These are phyloP conservation scores for Ia io DNA, from an alignment of 2,113 vertebrate genomes.

Conservation along the genomic window DNA sequence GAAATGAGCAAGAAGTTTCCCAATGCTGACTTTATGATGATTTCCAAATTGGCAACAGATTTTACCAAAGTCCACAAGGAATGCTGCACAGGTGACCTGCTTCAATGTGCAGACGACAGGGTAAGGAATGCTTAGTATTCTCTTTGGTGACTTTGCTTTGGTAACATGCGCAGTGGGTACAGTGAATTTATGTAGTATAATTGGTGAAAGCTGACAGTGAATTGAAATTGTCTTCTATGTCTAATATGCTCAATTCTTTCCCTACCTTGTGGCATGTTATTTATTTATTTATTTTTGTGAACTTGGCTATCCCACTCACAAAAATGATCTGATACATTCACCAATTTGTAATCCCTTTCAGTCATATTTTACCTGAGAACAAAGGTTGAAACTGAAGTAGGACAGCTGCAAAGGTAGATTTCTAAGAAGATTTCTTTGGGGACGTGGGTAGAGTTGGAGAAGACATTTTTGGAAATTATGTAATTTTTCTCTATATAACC, in stretches of 20 bases:
- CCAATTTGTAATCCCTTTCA: neutral
- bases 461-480: neutral
- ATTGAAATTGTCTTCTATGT: neutral
- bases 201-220: too few relatives aligned
- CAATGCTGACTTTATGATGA: accelerated
- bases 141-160: neutral
- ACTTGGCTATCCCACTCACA: neutral
- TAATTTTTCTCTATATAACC: neutral
- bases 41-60: neutral
- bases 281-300: neutral
- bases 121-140: constrained; percentile 58
- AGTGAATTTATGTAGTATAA: neutral
- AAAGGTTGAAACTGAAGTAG: neutral
- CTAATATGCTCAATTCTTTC: neutral
- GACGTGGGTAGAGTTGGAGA: neutral
- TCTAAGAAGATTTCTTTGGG: neutral
- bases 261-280: neutral
- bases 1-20: constrained; percentile 66
- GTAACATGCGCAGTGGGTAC: neutral
- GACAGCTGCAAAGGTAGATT: neutral
- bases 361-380: neutral
- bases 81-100: constrained; percentile 80
- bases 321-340: neutral
- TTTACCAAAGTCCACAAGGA: constrained; percentile 35
- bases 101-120: constrained; percentile 82